Evolutionary conservation across 2,888 invertebrate species (phyloP), one percentile per base, ranked within the genome.

Genomic region (Trissolcus japonicus): DNA sequence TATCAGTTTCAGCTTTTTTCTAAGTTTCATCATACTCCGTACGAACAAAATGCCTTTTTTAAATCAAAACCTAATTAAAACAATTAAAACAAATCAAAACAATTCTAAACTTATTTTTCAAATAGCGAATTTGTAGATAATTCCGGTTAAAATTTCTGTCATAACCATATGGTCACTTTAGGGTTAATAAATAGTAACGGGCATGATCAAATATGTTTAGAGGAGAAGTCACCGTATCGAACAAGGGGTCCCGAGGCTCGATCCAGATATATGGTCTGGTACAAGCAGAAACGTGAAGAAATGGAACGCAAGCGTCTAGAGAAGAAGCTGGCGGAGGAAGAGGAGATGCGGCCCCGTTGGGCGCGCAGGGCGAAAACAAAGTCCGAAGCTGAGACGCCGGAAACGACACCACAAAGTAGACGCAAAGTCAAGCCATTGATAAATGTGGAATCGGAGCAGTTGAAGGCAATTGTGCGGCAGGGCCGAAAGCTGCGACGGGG

Each of bases 401-500:
- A 76, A 59, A 50, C 60, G 40, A 77, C 68, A 4, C 84, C 83
- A 29, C 80, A 75, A 4, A 77, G 72, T 2, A 82, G 79, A 50
- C 83, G 83, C 3, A 86, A 84, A 61, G 81, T 89, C 2, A 86
- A 86, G 35, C 89, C 89, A 0, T 71, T 86, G 68, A 82, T 86
- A n/a, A 88, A 88, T 79, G 86, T 86, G 14, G 89, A 88, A 66
- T 89, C 89, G 1, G 89, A 89, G 60, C 89, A 88, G 57, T 66
- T 88, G 48, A 88, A 86, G 55, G 88, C 88, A 0, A 89, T 89
- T 46, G 86, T 89, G 59, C 83, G 87, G 4, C 88, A 91, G 62
- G 88, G 90, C 0, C 82, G 89, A 21, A 87, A 89, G 75, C 80
- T 88, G 46, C 83, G 90, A 2, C 91, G 90, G 82, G 91, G 91